These are phyloP conservation scores for Himalopsyche kuldschensis DNA, from an alignment of 2,888 invertebrate genomes.

Conservation along the genomic window DNA sequence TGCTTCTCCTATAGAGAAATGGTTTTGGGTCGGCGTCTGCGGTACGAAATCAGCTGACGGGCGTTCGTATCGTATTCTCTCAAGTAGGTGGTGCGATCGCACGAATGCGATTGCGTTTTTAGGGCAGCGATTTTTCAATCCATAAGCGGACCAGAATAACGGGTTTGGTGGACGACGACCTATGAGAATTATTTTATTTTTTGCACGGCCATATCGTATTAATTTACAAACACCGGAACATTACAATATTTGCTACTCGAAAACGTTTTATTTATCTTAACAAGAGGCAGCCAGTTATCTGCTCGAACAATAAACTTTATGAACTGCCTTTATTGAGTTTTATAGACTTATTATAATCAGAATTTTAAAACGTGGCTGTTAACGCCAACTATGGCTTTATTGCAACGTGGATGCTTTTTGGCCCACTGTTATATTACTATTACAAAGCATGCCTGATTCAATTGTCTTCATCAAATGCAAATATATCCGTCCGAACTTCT, in stretches of 20 bases:
- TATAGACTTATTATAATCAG: too few species aligned
- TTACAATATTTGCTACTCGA: neutral
- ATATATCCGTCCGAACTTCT: too few species aligned
- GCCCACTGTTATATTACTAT: too few species aligned
- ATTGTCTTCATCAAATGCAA: too few species aligned
- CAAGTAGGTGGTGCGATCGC: neutral
- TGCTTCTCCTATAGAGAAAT: neutral
- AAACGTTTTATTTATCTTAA: neutral
- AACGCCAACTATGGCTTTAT: too few species aligned
- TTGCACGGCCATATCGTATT: neutral
- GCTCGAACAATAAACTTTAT: neutral
- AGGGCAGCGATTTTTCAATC: neutral
- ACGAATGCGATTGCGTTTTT: neutral
- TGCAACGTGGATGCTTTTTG: too few species aligned
- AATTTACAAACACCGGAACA: neutral
- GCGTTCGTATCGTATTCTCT: neutral
- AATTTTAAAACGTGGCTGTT: too few species aligned
- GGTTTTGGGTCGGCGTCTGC: neutral
- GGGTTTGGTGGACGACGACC: neutral
- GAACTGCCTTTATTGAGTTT: too few species aligned
- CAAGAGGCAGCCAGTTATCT: neutral
- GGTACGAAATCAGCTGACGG: neutral
- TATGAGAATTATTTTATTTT: neutral
- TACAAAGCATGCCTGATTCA: too few species aligned
- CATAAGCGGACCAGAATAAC: neutral